Base-by-base conservation (phyloP, 1,140 invertebrate species). In the Hyles vespertilio region DNA sequence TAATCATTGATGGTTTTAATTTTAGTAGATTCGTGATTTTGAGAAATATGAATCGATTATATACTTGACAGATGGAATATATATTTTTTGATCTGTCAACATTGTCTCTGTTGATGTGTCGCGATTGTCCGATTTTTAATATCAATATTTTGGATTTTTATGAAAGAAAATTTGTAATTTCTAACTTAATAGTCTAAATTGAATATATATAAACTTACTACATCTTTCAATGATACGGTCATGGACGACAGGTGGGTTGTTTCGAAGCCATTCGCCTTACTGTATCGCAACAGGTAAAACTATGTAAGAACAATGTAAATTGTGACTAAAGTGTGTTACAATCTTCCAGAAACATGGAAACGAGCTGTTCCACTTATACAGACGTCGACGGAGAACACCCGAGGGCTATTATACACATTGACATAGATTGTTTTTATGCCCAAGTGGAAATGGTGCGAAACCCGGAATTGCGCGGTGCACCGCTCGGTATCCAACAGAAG, bases 361-460 rank as follows among this genome's bases (percentile, higher is more conserved):
- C 84, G 64, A 79, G 82, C 70, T 80, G 78, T 74, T 82, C 80
- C 68, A 74, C 74, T 64, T 78, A 68, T 66, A 70, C 69, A 51
- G 80, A 81, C 51, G 65, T 67, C 64, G 74, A 79, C 54, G 72
- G 61, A 59, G 80, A 86, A 51, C 93, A 94, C 81, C 77, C 88
- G 8, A 90, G 91, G 77, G 90, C 91, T 61, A 94, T 96, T 54
- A 91, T 96, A 69, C 93, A 96, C 72, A 87, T 96, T 71, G 93
- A 96, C 78, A 90, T 95, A 69, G 94, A 96, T 72, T 95, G 93
- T 77, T 96, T 95, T 84, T 96, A 96, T 84, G 95, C 95, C 54
- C 95, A 96, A 91, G 94, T 96, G 60, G 95, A 96, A 87, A 94
- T 93, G 90, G 70, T 94, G 34, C 90, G 91, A 60, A 91, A 94